These are phyloP conservation scores for Myotis vivesi DNA, from an alignment of 2,797 vertebrate genomes.

Conservation along the genomic window DNA sequence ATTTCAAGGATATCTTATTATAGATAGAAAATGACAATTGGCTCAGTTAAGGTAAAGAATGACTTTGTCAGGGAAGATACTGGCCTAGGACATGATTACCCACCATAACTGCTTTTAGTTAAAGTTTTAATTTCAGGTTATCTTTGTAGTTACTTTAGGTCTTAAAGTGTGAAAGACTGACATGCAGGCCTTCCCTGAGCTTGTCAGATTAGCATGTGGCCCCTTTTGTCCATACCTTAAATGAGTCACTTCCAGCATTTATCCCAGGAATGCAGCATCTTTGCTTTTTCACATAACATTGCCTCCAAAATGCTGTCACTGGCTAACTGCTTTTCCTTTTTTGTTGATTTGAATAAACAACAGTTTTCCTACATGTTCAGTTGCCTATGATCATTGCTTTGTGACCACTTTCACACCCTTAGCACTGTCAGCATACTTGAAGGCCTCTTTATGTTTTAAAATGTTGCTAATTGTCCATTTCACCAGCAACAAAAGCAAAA, in stretches of 20 bases:
- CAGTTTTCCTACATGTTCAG: neutral
- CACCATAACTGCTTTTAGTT: too few species aligned
- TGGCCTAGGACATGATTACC: too few species aligned
- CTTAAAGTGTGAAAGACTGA: too few species aligned
- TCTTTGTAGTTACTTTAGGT: too few species aligned
- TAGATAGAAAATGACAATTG: too few species aligned
- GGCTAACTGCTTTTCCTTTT: neutral
- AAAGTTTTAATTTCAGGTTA: too few species aligned
- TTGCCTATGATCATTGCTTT: neutral
- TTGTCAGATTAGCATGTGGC: too few species aligned
- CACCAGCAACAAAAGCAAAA: too few species aligned
- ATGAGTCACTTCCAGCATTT: neutral
- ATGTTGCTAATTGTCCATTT: neutral
- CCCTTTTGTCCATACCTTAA: neutral
- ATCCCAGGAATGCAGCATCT: neutral
- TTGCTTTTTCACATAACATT: neutral
- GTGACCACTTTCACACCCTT: neutral
- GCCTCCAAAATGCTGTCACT: neutral
- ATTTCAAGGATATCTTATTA: too few species aligned
- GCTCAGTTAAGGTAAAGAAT: too few species aligned
- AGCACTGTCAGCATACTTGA: neutral
- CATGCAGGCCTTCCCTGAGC: too few species aligned
- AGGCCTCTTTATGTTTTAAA: neutral
- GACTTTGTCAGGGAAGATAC: too few species aligned
- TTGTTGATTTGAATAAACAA: neutral